Evolutionary conservation across 2,797 vertebrate species (phyloP).

Genomic region (Thalassophryne amazonica): DNA sequence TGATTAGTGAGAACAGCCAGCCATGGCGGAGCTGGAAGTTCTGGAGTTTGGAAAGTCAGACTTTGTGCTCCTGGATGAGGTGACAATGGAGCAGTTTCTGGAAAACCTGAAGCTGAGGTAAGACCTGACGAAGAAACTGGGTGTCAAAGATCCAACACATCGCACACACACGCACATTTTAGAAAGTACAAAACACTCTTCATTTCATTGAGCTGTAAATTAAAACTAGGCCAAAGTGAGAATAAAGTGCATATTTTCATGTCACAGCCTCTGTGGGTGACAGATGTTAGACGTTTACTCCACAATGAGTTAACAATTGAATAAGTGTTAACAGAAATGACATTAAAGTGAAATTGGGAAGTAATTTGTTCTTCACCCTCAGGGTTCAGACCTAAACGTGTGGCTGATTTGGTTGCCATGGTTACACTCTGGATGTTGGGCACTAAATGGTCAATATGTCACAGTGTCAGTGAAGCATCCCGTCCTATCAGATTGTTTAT

Average conservation of each 20-base stretch:
- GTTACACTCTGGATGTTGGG: not conserved
- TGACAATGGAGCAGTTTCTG: conserved; percentile 93
- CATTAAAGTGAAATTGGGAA: not conserved
- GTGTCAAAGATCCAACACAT: conserved; percentile 20
- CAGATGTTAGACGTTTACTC: no score
- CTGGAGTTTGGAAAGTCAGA: conserved; percentile 90
- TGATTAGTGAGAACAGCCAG: not conserved
- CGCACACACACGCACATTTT: not conserved
- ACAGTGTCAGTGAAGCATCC: not conserved
- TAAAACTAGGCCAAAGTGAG: not conserved
- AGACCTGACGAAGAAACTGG: conserved; percentile 27
- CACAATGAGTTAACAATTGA: no score
- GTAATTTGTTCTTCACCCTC: conserved; percentile 20
- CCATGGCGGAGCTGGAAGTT: conserved; percentile 89
- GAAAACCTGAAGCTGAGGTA: conserved; percentile 91
- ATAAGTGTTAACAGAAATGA: no score
- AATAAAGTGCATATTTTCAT: not conserved
- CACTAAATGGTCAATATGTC: not conserved
- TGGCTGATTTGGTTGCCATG: not conserved
- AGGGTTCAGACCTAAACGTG: not conserved
- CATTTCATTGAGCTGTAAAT: not conserved
- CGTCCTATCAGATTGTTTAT: not conserved
- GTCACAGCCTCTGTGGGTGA: not conserved
- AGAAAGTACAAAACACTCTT: no score
- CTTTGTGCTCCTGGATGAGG: conserved; percentile 91